Percentiles rank a stretch among this genome's conserved stretches.
Evolutionary conservation across 2,113 vertebrate species (phyloP).

Genomic region (Nesogale talazaci): DNA sequence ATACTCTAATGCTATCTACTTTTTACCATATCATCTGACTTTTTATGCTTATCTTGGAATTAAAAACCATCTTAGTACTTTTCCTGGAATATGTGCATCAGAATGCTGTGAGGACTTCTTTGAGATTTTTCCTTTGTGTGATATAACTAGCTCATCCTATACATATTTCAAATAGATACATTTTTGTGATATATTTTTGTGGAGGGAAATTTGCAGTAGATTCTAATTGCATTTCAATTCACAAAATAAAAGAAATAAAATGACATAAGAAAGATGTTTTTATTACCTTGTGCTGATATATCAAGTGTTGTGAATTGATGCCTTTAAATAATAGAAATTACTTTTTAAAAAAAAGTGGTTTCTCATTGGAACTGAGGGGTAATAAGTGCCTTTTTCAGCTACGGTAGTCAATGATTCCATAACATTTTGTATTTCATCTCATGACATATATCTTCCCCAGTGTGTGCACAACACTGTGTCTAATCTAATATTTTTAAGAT

Average conservation of each 20-base stretch:
- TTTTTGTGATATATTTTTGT: not conserved
- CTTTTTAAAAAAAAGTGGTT: no score
- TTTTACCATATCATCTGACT: not conserved
- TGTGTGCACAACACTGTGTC: not conserved
- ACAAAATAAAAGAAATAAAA: not conserved
- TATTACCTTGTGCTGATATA: not conserved
- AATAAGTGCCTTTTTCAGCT: not conserved
- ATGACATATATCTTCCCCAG: not conserved
- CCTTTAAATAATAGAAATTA: no score
- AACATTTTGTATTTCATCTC: not conserved
- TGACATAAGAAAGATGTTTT: not conserved
- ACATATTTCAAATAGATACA: not conserved
- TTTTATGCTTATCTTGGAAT: constrained; percentile 16
- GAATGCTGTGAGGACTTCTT: not conserved
- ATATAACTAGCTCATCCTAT: not conserved
- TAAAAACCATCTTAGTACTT: no score
- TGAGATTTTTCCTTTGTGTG: not conserved
- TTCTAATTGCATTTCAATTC: no score
- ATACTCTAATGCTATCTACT: constrained; percentile 50
- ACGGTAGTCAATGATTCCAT: not conserved
- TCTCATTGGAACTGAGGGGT: not conserved
- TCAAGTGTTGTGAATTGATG: no score
- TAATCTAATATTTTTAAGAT: not conserved
- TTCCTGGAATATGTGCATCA: not conserved
- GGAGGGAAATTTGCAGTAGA: no score